Evolutionary conservation across 2,797 vertebrate genomes (phyloP).

Genomic region (Distichodus sexfasciatus): DNA sequence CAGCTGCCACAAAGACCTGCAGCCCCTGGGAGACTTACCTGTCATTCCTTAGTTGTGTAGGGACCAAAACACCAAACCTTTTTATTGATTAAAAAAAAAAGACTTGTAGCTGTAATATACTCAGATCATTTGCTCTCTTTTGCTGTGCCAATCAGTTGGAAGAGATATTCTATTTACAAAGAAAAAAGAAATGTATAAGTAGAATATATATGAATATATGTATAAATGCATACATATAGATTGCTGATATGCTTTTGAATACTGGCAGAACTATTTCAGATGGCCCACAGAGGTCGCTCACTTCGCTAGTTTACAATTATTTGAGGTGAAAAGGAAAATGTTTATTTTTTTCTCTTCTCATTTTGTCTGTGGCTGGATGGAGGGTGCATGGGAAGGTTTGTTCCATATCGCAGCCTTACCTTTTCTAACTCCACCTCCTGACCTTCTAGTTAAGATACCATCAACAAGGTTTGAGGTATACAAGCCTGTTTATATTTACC

Average conservation of each 20-base stretch:
- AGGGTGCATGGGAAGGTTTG: conserved; percentile 78
- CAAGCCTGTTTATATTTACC: conserved; percentile 94
- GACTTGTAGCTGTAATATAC: conserved; percentile 97
- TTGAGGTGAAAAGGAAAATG: conserved; percentile 35
- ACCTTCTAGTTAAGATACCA: conserved; percentile 84
- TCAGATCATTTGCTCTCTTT: conserved; percentile 88
- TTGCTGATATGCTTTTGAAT: conserved; percentile 96
- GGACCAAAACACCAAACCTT: conserved; percentile 99
- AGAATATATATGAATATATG: conserved; percentile 76
- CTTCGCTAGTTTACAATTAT: conserved; percentile 82
- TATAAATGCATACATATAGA: conserved; percentile 78
- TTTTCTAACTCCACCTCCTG: conserved; percentile 79
- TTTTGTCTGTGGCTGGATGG: conserved; percentile 70
- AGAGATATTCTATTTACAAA: conserved; percentile 87
- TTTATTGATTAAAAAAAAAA: conserved; percentile 80
- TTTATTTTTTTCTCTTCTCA: conserved; percentile 71
- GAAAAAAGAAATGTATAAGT: conserved; percentile 73
- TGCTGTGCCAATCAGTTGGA: conserved; percentile 88
- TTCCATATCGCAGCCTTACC: conserved; percentile 80
- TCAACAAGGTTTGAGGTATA: conserved; percentile 95
- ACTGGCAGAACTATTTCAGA: conserved; percentile 91
- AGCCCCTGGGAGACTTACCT: conserved; percentile 92
- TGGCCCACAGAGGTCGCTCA: conserved; percentile 71
- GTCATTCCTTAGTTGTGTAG: conserved; percentile 99
- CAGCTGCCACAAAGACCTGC: conserved; percentile 81